Conservation (phyloP, 2,113 vertebrate genomes). For the Microtus montanus region DNA sequence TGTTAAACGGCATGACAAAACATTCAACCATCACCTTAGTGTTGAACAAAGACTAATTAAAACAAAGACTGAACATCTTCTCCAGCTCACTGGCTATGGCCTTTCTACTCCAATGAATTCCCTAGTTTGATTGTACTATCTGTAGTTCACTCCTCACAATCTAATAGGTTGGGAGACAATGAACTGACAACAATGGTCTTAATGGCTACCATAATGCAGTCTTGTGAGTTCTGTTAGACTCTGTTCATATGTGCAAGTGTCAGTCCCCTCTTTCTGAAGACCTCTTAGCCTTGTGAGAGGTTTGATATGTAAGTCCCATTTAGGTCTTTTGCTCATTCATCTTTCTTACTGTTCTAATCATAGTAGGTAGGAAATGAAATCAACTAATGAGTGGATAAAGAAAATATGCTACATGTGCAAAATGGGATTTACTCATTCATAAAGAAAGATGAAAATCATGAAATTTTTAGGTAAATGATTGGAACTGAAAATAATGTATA, state of each 20-base stretch:
- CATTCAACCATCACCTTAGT: background rate
- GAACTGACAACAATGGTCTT: conserved; percentile 19
- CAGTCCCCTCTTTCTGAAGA: background rate
- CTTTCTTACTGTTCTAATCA: background rate
- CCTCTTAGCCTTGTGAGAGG: too few species aligned
- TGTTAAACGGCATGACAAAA: conserved; percentile 39
- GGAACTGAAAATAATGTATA: background rate
- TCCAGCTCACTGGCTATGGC: background rate
- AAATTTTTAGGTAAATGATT: background rate
- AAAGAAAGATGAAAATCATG: background rate
- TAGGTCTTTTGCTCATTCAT: background rate
- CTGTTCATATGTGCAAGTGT: background rate
- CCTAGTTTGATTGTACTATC: background rate
- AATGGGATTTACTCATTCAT: background rate
- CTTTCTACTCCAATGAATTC: background rate
- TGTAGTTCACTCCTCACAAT: conserved; percentile 10
- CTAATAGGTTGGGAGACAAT: background rate
- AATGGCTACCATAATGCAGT: background rate
- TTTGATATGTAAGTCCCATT: background rate
- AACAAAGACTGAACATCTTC: background rate
- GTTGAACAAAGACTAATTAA: conserved; percentile 48
- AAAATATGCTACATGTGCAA: background rate
- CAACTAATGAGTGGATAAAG: background rate
- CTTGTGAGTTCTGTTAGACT: too few species aligned
- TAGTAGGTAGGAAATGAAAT: background rate